phyloP scores from a whole-genome alignment of 2,888 invertebrate species.

The Tholera decimalis region DNA sequence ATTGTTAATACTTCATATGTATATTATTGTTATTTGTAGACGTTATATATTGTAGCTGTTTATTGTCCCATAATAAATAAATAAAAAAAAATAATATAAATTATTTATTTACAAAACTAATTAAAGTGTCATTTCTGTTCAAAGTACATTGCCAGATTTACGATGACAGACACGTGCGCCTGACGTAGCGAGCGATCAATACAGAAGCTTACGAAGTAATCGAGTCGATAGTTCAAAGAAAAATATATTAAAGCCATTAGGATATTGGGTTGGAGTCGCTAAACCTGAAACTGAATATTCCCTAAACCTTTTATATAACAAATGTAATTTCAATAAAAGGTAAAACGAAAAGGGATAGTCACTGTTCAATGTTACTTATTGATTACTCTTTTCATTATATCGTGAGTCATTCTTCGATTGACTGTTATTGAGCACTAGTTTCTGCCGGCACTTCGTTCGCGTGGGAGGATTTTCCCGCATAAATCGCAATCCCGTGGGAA shows the following conservation, averaged over 20 bases:
- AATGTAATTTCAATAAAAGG: not conserved
- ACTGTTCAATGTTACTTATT: not conserved
- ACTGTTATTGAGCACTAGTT: too few species aligned
- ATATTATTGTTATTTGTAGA: too few species aligned
- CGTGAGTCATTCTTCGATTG: not conserved
- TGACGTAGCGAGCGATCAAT: constrained; percentile 10
- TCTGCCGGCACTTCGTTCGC: too few species aligned
- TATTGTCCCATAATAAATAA: too few species aligned
- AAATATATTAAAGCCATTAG: constrained; percentile 12
- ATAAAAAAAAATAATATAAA: too few species aligned
- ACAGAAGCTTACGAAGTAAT: not conserved
- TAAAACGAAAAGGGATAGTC: not conserved
- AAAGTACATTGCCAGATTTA: constrained; percentile 17
- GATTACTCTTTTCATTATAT: not conserved
- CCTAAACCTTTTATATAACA: not conserved
- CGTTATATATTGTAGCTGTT: too few species aligned
- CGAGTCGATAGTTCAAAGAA: constrained; percentile 4
- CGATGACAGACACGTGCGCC: not conserved
- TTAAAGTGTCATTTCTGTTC: constrained; percentile 32
- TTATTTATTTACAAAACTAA: not conserved
- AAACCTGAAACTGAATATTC: constrained; percentile 10
- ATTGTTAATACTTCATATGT: too few species aligned
- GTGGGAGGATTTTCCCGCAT: too few species aligned
- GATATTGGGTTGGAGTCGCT: not conserved
- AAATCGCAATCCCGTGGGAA: too few species aligned